Conservation (phyloP, 2,888 invertebrate genomes). For the Cantharis rufa region DNA sequence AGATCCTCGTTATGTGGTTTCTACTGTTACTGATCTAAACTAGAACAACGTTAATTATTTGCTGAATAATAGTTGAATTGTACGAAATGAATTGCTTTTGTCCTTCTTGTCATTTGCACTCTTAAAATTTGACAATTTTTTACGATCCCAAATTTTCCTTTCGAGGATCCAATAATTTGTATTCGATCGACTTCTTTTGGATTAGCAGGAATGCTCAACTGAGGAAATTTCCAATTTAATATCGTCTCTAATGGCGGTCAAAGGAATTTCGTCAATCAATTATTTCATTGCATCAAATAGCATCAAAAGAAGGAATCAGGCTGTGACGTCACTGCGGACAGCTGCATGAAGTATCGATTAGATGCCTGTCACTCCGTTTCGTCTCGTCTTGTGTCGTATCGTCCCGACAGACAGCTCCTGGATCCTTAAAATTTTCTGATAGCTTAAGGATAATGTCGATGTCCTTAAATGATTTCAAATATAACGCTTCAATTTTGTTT, state of each 20-base stretch:
- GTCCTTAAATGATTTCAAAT: slow-evolving; percentile 6
- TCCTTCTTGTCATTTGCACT: slow-evolving; percentile 25
- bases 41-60: slow-evolving; percentile 33
- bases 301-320: slow-evolving; percentile 42
- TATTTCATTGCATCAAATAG: slow-evolving; percentile 32
- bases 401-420: slow-evolving; percentile 41
- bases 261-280: slow-evolving; percentile 17
- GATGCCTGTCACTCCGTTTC: slow-evolving; percentile 50
- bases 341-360: slow-evolving; percentile 55
- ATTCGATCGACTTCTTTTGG: background rate
- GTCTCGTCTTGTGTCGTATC: slow-evolving; percentile 48
- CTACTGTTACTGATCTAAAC: slow-evolving; percentile 34
- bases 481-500: background rate
- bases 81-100: slow-evolving; percentile 27
- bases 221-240: background rate
- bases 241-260: background rate
- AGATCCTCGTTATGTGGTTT: slow-evolving; percentile 41
- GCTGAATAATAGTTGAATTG: slow-evolving; percentile 32
- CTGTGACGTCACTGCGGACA: slow-evolving; percentile 57
- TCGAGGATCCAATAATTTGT: background rate
- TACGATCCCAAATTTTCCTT: background rate
- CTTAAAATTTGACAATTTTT: slow-evolving; percentile 16
- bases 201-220: background rate
- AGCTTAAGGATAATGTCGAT: slow-evolving; percentile 14
- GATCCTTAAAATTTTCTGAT: slow-evolving; percentile 24